A percentile compares a stretch with the other conserved stretches of the same genome.
Evolutionary conservation across 2,797 vertebrate species (phyloP).

Genomic region (Dipus sagitta): DNA sequence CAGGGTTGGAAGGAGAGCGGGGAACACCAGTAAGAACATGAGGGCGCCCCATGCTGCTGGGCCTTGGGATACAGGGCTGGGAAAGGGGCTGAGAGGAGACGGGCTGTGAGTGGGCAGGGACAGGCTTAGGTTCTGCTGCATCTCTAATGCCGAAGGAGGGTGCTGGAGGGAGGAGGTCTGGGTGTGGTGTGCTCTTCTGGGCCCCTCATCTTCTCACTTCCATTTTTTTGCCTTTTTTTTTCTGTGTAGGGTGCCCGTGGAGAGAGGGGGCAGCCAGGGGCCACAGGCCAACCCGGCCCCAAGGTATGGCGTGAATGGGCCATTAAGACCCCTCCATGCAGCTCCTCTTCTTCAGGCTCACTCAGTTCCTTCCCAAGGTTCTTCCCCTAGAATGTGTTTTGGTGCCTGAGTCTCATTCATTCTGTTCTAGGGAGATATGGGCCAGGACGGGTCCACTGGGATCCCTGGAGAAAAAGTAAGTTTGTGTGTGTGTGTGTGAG

Average conservation of each 20-base stretch:
- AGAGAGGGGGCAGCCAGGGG: constrained; percentile 92
- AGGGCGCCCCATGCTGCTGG: no score
- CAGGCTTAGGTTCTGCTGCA: not conserved
- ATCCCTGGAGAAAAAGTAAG: constrained; percentile 92
- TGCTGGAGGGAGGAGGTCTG: not conserved
- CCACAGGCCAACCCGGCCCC: constrained; percentile 93
- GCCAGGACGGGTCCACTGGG: constrained; percentile 93
- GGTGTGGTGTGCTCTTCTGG: no score
- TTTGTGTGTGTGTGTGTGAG: rapidly evolving
- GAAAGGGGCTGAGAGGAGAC: not conserved
- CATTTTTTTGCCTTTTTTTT: not conserved
- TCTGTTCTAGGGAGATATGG: constrained; percentile 91
- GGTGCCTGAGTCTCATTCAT: not conserved
- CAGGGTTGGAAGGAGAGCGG: constrained; percentile 91
- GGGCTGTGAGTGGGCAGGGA: not conserved
- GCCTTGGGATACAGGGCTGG: not conserved
- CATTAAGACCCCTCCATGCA: not conserved
- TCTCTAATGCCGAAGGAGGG: not conserved
- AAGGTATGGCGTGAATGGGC: constrained; percentile 89
- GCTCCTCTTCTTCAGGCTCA: not conserved
- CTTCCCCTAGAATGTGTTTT: not conserved
- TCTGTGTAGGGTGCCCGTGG: constrained; percentile 90
- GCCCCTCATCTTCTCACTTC: not conserved
- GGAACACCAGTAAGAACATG: constrained; percentile 92
- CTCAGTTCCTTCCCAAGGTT: no score